Evolutionary conservation across 2,888 invertebrate genomes (phyloP).

Genomic region (Lithophane semibrunnea): DNA sequence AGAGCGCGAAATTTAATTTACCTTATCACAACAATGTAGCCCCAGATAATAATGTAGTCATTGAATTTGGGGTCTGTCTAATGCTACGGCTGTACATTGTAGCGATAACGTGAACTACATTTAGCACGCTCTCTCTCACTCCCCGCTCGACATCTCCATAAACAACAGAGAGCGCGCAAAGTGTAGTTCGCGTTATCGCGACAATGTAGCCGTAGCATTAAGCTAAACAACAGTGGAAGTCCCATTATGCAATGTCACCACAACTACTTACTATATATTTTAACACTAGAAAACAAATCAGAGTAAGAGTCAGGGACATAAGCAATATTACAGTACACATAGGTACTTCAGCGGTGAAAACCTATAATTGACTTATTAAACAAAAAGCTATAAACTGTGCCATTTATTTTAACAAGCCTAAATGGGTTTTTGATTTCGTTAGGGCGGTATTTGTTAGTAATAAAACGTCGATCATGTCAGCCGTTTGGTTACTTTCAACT

Average conservation of each 20-base stretch:
- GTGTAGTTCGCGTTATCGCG: no score
- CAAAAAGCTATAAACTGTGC: constrained; percentile 34
- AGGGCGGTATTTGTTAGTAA: neutral
- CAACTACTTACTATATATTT: no score
- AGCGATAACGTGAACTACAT: no score
- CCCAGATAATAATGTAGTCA: no score
- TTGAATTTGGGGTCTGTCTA: no score
- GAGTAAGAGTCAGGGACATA: neutral
- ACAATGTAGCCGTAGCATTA: no score
- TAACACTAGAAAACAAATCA: neutral
- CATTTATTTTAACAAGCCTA: constrained; percentile 22
- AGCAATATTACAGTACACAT: neutral
- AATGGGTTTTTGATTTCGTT: neutral
- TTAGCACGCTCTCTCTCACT: no score
- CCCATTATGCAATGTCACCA: neutral
- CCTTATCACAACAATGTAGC: no score
- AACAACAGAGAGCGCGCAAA: no score
- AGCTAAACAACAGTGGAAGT: neutral
- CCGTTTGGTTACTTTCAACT: constrained; percentile 19
- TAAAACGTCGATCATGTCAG: constrained; percentile 34
- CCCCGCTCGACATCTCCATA: no score
- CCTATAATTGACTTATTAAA: constrained; percentile 18
- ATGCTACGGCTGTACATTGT: no score
- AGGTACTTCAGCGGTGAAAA: neutral
- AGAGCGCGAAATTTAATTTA: no score